Evolutionary conservation across 2,113 vertebrate species (phyloP).

Genomic region (Marmota flaviventris): DNA sequence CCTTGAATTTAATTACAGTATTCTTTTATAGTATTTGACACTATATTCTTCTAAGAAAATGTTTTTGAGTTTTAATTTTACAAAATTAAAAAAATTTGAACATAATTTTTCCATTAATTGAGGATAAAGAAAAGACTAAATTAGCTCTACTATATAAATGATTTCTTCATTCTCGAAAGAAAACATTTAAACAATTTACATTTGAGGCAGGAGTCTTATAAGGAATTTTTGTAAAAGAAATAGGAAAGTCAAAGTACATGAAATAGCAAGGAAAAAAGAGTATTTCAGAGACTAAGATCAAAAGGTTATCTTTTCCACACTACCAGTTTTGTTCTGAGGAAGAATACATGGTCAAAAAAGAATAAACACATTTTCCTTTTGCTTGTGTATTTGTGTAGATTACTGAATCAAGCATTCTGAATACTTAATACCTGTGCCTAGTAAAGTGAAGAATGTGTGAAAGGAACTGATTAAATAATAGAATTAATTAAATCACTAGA

Average conservation of each 20-base stretch:
- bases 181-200: slow-evolving; percentile 13
- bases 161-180: slow-evolving; percentile 16
- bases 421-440: background rate
- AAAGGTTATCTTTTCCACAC: background rate
- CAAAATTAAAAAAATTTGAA: slow-evolving; percentile 4
- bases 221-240: slow-evolving; percentile 8
- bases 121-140: background rate
- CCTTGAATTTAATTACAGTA: background rate
- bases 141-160: slow-evolving; percentile 28
- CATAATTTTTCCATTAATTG: background rate
- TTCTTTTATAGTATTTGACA: background rate
- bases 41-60: slow-evolving; percentile 40
- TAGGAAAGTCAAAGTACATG: background rate
- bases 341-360: slow-evolving; percentile 41
- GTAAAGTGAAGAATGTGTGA: background rate
- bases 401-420: background rate
- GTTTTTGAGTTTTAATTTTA: slow-evolving; percentile 30
- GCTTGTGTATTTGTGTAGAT: background rate
- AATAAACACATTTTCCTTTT: background rate
- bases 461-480: background rate
- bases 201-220: background rate
- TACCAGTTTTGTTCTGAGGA: slow-evolving; percentile 33
- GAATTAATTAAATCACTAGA: background rate
- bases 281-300: slow-evolving; percentile 42
- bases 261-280: background rate